Evolutionary conservation across 2,113 vertebrate species (phyloP).

Genomic region (Lanius collurio): DNA sequence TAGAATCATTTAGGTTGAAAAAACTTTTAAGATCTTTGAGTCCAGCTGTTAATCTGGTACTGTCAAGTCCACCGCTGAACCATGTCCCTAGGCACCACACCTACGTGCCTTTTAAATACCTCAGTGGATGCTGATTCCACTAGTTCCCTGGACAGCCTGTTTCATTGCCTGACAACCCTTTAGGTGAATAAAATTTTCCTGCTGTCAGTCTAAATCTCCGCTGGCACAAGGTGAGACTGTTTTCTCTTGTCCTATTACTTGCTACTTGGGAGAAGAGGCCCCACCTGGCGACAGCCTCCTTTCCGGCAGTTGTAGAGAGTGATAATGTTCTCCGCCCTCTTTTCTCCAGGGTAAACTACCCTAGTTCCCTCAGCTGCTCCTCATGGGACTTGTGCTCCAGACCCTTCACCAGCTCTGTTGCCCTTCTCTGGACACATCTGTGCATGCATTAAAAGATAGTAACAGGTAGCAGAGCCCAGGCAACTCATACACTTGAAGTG

Average conservation of each 20-base stretch:
- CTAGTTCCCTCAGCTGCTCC: background rate
- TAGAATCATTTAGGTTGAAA: background rate
- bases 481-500: fast-evolving
- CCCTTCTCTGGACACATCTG: background rate
- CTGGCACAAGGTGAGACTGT: background rate
- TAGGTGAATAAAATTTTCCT: background rate
- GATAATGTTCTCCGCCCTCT: background rate
- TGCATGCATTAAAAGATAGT: background rate
- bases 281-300: background rate
- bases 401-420: background rate
- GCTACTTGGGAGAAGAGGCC: background rate
- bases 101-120: background rate
- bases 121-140: background rate
- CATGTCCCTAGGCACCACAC: background rate
- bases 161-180: background rate
- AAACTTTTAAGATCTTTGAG: background rate
- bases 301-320: background rate
- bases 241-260: background rate
- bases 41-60: background rate
- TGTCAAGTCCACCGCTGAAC: background rate
- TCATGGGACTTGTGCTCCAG: background rate
- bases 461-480: background rate
- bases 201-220: background rate
- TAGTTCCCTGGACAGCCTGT: background rate
- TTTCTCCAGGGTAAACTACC: background rate